Percentiles rank a stretch among this genome's conserved stretches.
phyloP scores from a whole-genome alignment of 2,113 vertebrate species.

The Taurulus bubalis region DNA sequence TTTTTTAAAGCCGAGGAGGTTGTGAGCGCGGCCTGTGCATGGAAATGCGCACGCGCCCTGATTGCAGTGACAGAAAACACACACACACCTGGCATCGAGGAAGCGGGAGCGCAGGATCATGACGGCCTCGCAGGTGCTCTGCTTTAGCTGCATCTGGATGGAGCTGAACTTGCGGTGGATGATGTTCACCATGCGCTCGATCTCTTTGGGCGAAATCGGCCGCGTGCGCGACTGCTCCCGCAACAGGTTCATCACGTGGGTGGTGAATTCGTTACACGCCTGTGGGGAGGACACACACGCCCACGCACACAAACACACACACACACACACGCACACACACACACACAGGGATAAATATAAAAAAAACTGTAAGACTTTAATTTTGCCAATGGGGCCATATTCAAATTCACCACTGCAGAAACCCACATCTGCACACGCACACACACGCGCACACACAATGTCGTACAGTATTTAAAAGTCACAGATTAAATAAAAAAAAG shows the following conservation, averaged over 20 bases:
- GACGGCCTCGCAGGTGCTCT: constrained; percentile 98
- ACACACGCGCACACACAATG: neutral
- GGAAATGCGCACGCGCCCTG: neutral
- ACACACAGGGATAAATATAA: neutral
- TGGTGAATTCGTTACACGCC: constrained; percentile 99
- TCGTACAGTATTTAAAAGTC: constrained; percentile 5
- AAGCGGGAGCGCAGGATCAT: constrained; percentile 99
- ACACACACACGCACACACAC: constrained; percentile 5
- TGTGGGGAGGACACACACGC: constrained; percentile 64
- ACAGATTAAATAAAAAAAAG: constrained; percentile 3
- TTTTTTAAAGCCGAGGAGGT: constrained; percentile 18
- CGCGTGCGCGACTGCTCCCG: constrained; percentile 96
- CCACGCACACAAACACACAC: constrained; percentile 7
- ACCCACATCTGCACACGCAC: neutral
- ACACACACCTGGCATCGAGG: constrained; percentile 93
- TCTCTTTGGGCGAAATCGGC: constrained; percentile 98
- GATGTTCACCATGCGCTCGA: constrained; percentile 98
- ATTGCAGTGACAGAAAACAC: neutral
- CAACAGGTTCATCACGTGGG: constrained; percentile 98
- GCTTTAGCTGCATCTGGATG: constrained; percentile 99
- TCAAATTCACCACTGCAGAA: neutral
- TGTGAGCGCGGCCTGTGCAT: neutral
- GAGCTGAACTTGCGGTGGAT: constrained; percentile 99
- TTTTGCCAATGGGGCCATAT: neutral
- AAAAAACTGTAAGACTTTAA: neutral